phyloP scores from a whole-genome alignment of 2,888 invertebrate species.

The Drosophila demipolita region DNA sequence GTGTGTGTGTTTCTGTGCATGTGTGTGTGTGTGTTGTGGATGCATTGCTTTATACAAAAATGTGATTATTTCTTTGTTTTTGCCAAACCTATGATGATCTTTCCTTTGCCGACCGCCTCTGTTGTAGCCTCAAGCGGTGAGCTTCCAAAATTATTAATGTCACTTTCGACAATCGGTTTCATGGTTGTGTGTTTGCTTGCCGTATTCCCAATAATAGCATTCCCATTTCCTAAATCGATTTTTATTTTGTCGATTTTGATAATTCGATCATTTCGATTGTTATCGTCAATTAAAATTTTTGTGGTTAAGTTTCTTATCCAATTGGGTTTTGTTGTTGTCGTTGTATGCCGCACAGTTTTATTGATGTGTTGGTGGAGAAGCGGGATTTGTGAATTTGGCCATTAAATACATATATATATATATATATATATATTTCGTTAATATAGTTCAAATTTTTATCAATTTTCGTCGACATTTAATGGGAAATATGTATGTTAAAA shows the following conservation, averaged over 20 bases:
- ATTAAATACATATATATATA: conserved; percentile 50
- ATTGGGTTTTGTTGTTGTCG: conserved; percentile 48
- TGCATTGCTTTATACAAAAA: conserved; percentile 66
- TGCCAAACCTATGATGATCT: conserved; percentile 86
- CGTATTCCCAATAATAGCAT: conserved; percentile 57
- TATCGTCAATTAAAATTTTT: conserved; percentile 42
- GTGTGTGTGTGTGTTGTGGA: conserved; percentile 28
- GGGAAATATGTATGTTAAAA: conserved; percentile 44
- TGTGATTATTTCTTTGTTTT: conserved; percentile 58
- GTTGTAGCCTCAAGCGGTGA: conserved; percentile 58
- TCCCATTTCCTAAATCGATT: conserved; percentile 58
- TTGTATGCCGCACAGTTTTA: conserved; percentile 34
- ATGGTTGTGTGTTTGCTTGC: conserved; percentile 70
- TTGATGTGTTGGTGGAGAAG: conserved; percentile 49
- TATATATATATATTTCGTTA: conserved; percentile 43
- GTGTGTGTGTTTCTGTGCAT: conserved; percentile 6
- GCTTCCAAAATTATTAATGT: conserved; percentile 73
- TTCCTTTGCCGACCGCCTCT: conserved; percentile 83
- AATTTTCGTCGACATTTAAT: conserved; percentile 37
- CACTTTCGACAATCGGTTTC: conserved; percentile 82
- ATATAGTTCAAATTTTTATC: conserved; percentile 38
- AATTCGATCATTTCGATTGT: conserved; percentile 30
- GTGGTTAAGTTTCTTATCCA: conserved; percentile 39
- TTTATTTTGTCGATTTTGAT: conserved; percentile 18
- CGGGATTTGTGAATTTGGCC: conserved; percentile 61